These are phyloP conservation scores for Leptinotarsa juncta DNA, from an alignment of 2,888 invertebrate species.

Conservation along the genomic window DNA sequence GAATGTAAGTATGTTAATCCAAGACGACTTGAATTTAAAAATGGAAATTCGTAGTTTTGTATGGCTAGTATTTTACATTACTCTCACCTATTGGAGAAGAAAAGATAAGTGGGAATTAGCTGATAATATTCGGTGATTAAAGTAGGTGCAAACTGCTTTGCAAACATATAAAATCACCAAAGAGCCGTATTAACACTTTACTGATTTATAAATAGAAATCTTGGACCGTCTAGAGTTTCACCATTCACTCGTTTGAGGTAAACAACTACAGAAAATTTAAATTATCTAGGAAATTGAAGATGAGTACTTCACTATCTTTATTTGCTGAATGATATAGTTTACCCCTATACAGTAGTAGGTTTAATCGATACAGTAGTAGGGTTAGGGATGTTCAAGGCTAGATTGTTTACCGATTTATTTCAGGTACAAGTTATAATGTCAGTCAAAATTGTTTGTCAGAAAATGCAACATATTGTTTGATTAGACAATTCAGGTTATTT, in stretches of 20 bases:
- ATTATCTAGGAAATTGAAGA: neutral
- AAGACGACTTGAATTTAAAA: too few species aligned
- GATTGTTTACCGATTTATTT: neutral
- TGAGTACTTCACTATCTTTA: neutral
- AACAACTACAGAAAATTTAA: neutral
- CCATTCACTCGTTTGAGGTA: neutral
- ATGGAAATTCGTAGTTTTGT: too few species aligned
- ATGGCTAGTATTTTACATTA: too few species aligned
- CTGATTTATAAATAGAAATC: neutral
- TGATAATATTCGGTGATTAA: neutral
- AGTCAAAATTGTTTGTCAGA: neutral
- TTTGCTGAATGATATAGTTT: neutral
- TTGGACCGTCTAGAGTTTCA: neutral
- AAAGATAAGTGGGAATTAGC: too few species aligned
- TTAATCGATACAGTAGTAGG: neutral
- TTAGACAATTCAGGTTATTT: too few species aligned
- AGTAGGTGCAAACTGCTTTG: neutral
- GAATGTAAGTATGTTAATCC: too few species aligned
- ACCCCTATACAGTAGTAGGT: neutral
- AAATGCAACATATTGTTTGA: neutral
- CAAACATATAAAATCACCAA: constrained; percentile 6
- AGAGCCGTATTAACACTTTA: neutral
- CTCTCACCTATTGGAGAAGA: too few species aligned
- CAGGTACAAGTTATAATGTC: neutral
- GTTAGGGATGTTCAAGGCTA: neutral